Conservation (phyloP, 2,888 invertebrate genomes). For the Clostera curtula region DNA sequence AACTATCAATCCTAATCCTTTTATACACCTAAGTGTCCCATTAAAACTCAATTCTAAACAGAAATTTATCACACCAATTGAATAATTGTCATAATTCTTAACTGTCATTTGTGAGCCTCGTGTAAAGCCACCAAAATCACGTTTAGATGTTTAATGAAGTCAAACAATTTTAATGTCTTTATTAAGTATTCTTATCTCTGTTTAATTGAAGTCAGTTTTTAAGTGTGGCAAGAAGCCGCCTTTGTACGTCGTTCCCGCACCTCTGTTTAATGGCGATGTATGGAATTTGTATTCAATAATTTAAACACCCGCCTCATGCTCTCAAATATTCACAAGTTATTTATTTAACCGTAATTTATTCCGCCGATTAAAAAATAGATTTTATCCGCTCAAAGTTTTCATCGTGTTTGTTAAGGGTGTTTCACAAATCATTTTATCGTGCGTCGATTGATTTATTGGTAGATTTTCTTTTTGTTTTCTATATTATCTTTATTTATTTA, state of each 20-base stretch:
- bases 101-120: too few relatives aligned
- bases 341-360: constrained; percentile 38
- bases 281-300: constrained; percentile 67
- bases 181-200: constrained; percentile 41
- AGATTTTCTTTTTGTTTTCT: too few relatives aligned
- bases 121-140: too few relatives aligned
- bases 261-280: constrained; percentile 50
- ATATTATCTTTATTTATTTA: too few relatives aligned
- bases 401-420: constrained; percentile 19
- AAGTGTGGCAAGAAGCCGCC: constrained; percentile 58
- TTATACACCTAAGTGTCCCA: too few relatives aligned
- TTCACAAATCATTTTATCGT: too few relatives aligned
- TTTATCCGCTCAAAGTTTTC: constrained; percentile 26
- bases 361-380: constrained; percentile 34
- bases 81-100: too few relatives aligned
- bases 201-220: constrained; percentile 69
- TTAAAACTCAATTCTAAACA: too few relatives aligned
- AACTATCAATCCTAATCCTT: too few relatives aligned
- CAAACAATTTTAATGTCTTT: constrained; percentile 11
- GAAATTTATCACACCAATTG: too few relatives aligned
- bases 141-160: too few relatives aligned
- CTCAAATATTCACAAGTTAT: constrained; percentile 33
- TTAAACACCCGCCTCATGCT: constrained; percentile 42
- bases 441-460: too few relatives aligned
- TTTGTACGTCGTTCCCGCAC: constrained; percentile 41